Base-by-base conservation (phyloP, 1,140 invertebrate species). In the Caenorhabditis remanei region DNA sequence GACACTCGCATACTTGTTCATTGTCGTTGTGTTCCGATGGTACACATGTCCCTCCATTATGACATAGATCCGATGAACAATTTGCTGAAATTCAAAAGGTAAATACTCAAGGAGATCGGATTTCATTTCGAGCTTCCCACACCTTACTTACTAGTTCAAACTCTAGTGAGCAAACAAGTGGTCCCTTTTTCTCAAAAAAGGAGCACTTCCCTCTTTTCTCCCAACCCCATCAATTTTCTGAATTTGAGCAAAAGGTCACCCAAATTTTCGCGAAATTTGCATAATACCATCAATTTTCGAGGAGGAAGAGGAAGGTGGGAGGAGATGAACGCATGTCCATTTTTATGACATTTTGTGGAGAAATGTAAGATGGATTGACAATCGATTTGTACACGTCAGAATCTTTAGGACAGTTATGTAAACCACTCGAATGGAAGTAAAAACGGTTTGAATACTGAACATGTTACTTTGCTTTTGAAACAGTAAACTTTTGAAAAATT, bases 21-120 rank as follows among this genome's bases (percentile, higher is more conserved):
- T 85, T 88, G 2, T 87, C 88, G 11, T 90, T 71, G 2, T 53
- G 48, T 16, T 55, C 58, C 63, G 63, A 67, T 9, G 87, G 84
- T 14, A 90, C 85, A 83, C 93, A 93, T 32, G 88, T 89, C 85
- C 93, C 93, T 4, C 92, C 92, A 71, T 93, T 93, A 82, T 93
- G 91, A 83, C 93, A 93, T 41, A 93, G 61, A 21, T 92, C 92
- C 55, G 90, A 87, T 32, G 92, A 91, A 85, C 93, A 94, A 84
- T 92, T 90, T 41, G 92, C 93, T 94, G 90, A 79, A 93, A 92
- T 48, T 61, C 65, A 87, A 19, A 2, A 14, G 40, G 24, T 82
- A 50, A 83, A 9, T 32, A 32, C 32, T 32, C 32, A 32, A 32
- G 32, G 32, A 32, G 0, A 32, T 32, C 32, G 32, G 32, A 32